Base-by-base conservation (phyloP, 2,797 vertebrate genomes). In the Syncerus caffer region DNA sequence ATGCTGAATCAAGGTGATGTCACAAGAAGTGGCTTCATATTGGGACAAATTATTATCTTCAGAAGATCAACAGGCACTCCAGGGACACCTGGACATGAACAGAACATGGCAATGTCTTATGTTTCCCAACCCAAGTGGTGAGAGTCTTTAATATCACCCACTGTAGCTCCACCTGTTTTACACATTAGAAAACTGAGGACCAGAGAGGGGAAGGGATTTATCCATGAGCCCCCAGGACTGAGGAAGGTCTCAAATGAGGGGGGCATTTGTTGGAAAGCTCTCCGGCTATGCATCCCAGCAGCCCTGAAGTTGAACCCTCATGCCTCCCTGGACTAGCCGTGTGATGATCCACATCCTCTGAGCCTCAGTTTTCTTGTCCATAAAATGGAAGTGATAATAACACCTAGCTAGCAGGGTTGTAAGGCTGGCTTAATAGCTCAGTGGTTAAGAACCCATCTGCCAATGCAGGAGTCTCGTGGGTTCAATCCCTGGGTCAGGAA, bases 1-100 rank as follows among this genome's bases (percentile, higher is more conserved):
- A 98, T 78, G n/a, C 42, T 82, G 98, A 96, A 98, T 98, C 98
- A 98, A 97, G 92, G 85, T 96, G 97, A 98, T 98, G 97, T 98
- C 98, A 94, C 97, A 97, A 98, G 98, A 97, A 98, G 97, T 94
- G 0, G 96, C 96, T 98, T 98, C 97, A 85, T 87, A 95, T 85
- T 34, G 95, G 97, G 96, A 50, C 92, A 95, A 25, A 79, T 25
- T 85, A 90, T 96, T 62, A 5, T 84, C 51, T 97, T 90, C 93
- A 23, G 87, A 79, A 50, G 93, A 90, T 67, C 71, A 91, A 93
- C 50, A 14, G 92, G 96, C 53, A 8, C 7, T 53, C 93, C 57
- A 38, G 29, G 88, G 80, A 47, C 84, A 13, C 23, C 31, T 62
- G 47, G 89, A 57, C n/a, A 12, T 0, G 6, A 38, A 1, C 50